These are phyloP conservation scores for Sphinx pinastri DNA, from an alignment of 2,888 invertebrate species.

Conservation along the genomic window DNA sequence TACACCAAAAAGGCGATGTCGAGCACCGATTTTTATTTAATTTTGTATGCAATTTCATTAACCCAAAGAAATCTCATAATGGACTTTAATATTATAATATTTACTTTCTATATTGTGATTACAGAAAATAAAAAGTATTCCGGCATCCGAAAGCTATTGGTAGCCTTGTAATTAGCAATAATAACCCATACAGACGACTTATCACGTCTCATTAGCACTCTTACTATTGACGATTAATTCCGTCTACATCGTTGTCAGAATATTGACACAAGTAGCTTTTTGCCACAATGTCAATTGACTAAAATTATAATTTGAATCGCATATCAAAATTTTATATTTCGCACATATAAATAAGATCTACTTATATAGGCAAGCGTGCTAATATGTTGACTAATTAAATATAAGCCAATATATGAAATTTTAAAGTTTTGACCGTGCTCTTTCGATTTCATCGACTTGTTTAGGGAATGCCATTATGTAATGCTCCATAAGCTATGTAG, in stretches of 20 bases:
- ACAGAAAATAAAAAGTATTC: too few species aligned
- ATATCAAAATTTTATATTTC: neutral
- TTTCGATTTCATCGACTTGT: neutral
- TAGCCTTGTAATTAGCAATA: too few species aligned
- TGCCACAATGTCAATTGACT: neutral
- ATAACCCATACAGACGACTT: too few species aligned
- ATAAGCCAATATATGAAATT: neutral
- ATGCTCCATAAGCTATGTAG: constrained; percentile 1
- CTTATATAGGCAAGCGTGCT: constrained; percentile 2
- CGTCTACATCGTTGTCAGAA: neutral
- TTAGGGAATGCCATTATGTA: neutral
- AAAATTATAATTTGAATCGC: neutral
- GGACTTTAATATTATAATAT: too few species aligned
- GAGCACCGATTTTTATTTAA: too few species aligned
- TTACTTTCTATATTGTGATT: too few species aligned
- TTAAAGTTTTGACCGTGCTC: neutral
- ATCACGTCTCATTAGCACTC: neutral
- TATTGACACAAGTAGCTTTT: neutral
- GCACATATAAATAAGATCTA: neutral
- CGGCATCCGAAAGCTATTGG: too few species aligned
- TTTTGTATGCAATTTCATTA: too few species aligned
- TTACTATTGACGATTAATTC: neutral
- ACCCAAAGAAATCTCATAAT: too few species aligned
- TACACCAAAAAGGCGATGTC: too few species aligned
- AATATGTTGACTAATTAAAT: neutral